Percentiles rank a stretch among this genome's conserved stretches.
These are phyloP conservation scores for Sitophilus oryzae DNA, from an alignment of 1,140 invertebrate genomes.

Conservation along the genomic window DNA sequence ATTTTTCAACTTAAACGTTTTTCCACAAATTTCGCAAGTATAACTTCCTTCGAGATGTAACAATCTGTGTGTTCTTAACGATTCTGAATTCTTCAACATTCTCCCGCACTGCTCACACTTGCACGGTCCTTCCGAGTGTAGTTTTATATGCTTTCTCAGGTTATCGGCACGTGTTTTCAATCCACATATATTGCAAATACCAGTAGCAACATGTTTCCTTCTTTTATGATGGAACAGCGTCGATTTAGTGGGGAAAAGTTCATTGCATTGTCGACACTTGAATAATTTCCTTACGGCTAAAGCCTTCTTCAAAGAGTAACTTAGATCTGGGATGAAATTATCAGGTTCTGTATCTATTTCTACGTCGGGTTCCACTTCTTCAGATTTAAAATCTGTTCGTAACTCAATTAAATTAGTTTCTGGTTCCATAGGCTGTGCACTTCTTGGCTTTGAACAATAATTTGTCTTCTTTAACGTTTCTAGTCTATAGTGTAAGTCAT, in stretches of 20 bases:
- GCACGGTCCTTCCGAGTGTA: conserved; percentile 28
- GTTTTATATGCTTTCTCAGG: conserved; percentile 31
- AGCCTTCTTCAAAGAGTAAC: conserved; percentile 12
- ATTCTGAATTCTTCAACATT: conserved; percentile 34
- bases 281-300: conserved; percentile 23
- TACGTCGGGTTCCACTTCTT: conserved; percentile 2
- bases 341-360: conserved; percentile 7
- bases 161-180: conserved; percentile 32
- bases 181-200: conserved; percentile 36
- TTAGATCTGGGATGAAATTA: conserved; percentile 1
- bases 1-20: conserved; percentile 28
- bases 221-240: conserved; percentile 34
- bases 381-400: conserved; percentile 10
- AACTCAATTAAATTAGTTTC: conserved; percentile 1
- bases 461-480: conserved; percentile 18
- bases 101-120: conserved; percentile 31
- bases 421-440: conserved; percentile 9
- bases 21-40: conserved; percentile 34
- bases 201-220: conserved; percentile 28
- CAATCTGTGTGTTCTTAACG: conserved; percentile 29
- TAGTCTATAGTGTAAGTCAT: conserved; percentile 27
- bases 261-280: conserved; percentile 29
- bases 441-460: conserved; percentile 9
- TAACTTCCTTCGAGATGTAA: conserved; percentile 27
- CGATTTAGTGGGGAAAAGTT: conserved; percentile 28